A percentile compares a stretch with the other conserved stretches of the same genome.
phyloP scores from a whole-genome alignment of 1,140 invertebrate genomes.

The Brachystomella parvula region DNA sequence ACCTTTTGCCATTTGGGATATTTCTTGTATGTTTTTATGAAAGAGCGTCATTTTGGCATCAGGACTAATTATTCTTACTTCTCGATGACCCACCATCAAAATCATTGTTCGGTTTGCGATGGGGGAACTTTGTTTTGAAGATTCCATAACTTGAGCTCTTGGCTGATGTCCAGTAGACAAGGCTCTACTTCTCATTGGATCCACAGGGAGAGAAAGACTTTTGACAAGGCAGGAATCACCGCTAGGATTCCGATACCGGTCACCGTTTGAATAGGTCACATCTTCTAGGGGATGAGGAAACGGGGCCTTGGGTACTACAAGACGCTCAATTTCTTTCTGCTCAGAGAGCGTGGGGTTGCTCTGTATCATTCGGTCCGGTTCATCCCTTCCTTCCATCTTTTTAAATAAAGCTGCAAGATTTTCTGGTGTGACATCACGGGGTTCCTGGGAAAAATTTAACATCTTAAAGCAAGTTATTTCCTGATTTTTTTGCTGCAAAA shows the following conservation, averaged over 20 bases:
- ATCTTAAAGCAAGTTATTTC: background rate
- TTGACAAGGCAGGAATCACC: conserved; percentile 37
- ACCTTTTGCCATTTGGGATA: conserved; percentile 71
- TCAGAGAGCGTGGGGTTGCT: background rate
- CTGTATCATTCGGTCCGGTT: background rate
- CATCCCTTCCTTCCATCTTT: background rate
- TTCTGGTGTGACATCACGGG: background rate
- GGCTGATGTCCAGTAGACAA: conserved; percentile 44
- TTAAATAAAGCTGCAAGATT: background rate
- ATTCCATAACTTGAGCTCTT: background rate
- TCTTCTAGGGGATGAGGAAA: conserved; percentile 25
- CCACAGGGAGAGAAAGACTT: conserved; percentile 38
- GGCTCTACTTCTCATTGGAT: conserved; percentile 47
- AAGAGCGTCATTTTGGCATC: conserved; percentile 82
- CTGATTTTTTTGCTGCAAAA: background rate
- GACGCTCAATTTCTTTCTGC: background rate
- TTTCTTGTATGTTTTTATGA: conserved; percentile 75
- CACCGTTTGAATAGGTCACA: background rate
- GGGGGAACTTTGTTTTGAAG: conserved; percentile 43
- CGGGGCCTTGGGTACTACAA: background rate
- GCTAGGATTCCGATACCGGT: conserved; percentile 33
- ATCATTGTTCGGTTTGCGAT: conserved; percentile 86
- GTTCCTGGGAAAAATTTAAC: background rate
- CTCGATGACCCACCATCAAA: conserved; percentile 71
- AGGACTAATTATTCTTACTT: conserved; percentile 81